A percentile compares a stretch with the other conserved stretches of the same genome.
These are phyloP conservation scores for Lophotriccus pileatus DNA, from an alignment of 2,797 vertebrate genomes.

Conservation along the genomic window DNA sequence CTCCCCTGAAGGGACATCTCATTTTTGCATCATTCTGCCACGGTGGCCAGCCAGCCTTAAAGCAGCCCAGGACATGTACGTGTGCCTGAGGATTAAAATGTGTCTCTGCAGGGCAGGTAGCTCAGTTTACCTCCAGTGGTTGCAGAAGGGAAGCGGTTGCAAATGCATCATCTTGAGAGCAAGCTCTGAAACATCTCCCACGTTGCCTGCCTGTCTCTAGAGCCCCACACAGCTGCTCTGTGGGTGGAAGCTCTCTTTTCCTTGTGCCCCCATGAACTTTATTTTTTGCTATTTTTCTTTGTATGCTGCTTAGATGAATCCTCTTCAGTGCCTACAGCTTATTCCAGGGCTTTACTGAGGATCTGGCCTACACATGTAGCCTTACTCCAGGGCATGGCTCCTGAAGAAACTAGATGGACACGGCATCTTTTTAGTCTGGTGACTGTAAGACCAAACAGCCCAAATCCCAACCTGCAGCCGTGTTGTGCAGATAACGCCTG, in stretches of 20 bases:
- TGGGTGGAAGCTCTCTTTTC: conserved; percentile 46
- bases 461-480: background rate
- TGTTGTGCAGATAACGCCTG: accelerated
- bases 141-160: background rate
- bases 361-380: background rate
- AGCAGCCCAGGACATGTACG: background rate
- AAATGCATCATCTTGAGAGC: background rate
- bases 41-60: background rate
- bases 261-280: conserved; percentile 29
- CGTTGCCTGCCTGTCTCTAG: background rate
- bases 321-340: conserved; percentile 14
- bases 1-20: background rate
- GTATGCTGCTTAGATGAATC: conserved; percentile 19
- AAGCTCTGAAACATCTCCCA: conserved; percentile 42
- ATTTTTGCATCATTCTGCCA: background rate
- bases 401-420: background rate
- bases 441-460: background rate
- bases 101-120: background rate
- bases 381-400: background rate
- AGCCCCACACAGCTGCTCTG: conserved; percentile 42
- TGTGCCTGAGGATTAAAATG: background rate
- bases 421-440: background rate
- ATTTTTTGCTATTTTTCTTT: conserved; percentile 36
- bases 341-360: conserved; percentile 7
- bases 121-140: background rate